Percentiles rank a stretch among this genome's conserved stretches.
phyloP scores from a whole-genome alignment of 2,888 invertebrate genomes.

The Cactoblastis cactorum region DNA sequence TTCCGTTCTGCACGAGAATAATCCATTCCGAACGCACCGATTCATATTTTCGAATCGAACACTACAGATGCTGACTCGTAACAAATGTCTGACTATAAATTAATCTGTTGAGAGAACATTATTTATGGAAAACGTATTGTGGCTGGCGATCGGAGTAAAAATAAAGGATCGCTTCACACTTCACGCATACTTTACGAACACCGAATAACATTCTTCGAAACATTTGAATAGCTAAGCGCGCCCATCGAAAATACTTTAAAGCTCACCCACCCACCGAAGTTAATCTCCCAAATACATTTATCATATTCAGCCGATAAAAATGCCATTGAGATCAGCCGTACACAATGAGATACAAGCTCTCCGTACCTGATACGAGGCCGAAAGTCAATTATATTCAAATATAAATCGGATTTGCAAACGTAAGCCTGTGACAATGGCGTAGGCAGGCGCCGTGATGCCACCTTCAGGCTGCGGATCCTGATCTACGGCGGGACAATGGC shows the following conservation, averaged over 20 bases:
- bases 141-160: conserved; percentile 9
- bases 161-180: conserved; percentile 10
- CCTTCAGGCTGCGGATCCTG: conserved; percentile 39
- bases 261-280: conserved; percentile 55
- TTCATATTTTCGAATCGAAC: conserved; percentile 5
- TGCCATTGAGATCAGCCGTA: conserved; percentile 70
- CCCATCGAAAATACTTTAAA: conserved; percentile 25
- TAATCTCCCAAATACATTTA: conserved; percentile 76
- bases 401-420: conserved; percentile 78
- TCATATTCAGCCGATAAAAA: conserved; percentile 76
- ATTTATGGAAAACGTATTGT: conserved; percentile 9
- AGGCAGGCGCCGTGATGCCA: conserved; percentile 57
- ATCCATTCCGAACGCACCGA: not conserved
- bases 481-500: conserved; percentile 32
- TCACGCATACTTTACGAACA: conserved; percentile 11
- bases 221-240: conserved; percentile 43
- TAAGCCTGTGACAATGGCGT: conserved; percentile 71
- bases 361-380: conserved; percentile 69
- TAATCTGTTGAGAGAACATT: conserved; percentile 12
- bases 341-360: conserved; percentile 66
- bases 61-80: conserved; percentile 9
- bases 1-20: conserved; percentile 15
- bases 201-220: conserved; percentile 32
- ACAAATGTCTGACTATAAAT: conserved; percentile 10
- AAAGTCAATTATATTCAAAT: conserved; percentile 80